Evolutionary conservation across 1,140 invertebrate species (phyloP).

Genomic region (Pinna nobilis): DNA sequence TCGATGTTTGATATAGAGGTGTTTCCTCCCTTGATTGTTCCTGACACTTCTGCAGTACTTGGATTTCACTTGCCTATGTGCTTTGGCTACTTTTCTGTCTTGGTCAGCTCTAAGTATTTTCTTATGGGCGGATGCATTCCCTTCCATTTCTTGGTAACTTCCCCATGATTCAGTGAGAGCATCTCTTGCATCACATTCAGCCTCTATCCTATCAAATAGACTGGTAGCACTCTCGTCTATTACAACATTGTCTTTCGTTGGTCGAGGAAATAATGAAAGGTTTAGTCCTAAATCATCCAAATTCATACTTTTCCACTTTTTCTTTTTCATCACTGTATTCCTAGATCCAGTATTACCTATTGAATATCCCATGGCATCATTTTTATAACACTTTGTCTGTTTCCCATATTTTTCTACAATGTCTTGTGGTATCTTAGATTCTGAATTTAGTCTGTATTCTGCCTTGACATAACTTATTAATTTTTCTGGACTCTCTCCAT

Average conservation of each 20-base stretch:
- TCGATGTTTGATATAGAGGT: slow-evolving; percentile 63
- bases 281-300: slow-evolving; percentile 54
- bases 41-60: slow-evolving; percentile 59
- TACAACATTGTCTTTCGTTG: slow-evolving; percentile 8
- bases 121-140: slow-evolving; percentile 17
- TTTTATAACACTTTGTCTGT: background rate
- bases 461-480: no score
- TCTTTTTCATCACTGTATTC: slow-evolving; percentile 48
- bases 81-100: slow-evolving; percentile 57
- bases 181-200: slow-evolving; percentile 41
- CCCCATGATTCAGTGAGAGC: slow-evolving; percentile 20
- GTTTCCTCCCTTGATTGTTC: slow-evolving; percentile 64
- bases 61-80: slow-evolving; percentile 60
- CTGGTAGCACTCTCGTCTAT: slow-evolving; percentile 25
- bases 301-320: slow-evolving; percentile 59
- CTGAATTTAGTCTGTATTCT: no score
- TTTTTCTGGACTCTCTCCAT: no score
- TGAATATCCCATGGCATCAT: no score
- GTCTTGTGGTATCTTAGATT: slow-evolving; percentile 5
- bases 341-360: no score
- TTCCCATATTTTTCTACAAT: slow-evolving; percentile 13
- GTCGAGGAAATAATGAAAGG: slow-evolving; percentile 55
- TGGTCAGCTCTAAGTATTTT: slow-evolving; percentile 53
- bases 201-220: slow-evolving; percentile 38
- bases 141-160: slow-evolving; percentile 42